phyloP scores from a whole-genome alignment of 2,113 vertebrate species.

The Rhinoptilus africanus region DNA sequence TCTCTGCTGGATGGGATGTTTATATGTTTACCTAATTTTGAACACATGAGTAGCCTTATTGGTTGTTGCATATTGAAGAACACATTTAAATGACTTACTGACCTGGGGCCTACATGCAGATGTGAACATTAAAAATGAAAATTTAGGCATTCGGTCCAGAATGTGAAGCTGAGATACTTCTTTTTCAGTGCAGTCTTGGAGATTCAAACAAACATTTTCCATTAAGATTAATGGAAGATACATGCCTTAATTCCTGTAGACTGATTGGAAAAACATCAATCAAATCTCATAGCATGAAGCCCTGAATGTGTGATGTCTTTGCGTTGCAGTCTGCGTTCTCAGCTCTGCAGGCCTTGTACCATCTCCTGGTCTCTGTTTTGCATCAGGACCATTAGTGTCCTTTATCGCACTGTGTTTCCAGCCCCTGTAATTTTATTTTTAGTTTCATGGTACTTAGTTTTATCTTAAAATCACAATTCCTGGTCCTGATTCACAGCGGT shows the following conservation, averaged over 20 bases:
- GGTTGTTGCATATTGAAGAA: neutral
- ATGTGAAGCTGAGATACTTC: neutral
- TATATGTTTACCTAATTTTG: neutral
- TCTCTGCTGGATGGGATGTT: neutral
- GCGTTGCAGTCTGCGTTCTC: fast-evolving
- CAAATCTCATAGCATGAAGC: neutral
- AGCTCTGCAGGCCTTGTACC: neutral
- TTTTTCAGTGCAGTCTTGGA: neutral
- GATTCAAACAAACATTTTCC: slow-evolving; percentile 3
- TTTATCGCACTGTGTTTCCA: neutral
- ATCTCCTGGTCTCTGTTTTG: neutral
- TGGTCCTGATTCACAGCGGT: neutral
- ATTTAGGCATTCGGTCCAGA: neutral
- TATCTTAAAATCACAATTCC: neutral
- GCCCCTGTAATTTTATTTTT: neutral
- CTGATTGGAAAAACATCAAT: neutral
- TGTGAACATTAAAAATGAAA: slow-evolving; percentile 18
- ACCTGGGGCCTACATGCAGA: neutral
- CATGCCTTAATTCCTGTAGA: neutral
- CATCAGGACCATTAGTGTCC: neutral
- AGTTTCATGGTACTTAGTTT: neutral
- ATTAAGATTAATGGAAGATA: neutral
- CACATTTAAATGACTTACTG: neutral
- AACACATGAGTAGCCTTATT: neutral
- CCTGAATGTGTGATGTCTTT: neutral